Evolutionary conservation across 2,888 invertebrate genomes (phyloP).

Genomic region (Caenorhabditis afra): DNA sequence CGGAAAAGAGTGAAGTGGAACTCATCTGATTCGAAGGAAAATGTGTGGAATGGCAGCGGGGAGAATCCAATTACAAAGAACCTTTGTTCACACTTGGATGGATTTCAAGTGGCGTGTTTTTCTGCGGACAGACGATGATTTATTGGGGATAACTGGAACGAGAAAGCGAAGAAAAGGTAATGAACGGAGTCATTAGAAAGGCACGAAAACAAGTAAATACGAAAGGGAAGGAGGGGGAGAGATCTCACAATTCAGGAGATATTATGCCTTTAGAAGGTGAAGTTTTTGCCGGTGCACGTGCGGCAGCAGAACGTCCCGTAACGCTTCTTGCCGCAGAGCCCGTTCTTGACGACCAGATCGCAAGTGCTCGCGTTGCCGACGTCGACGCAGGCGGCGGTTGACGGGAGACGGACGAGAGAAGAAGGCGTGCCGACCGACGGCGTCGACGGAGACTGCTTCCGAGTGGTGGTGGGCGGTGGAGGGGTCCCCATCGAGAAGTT

Average conservation of each 20-base stretch:
- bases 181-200: neutral
- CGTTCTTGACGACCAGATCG: conserved; percentile 67
- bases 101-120: conserved; percentile 35
- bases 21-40: neutral
- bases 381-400: conserved; percentile 46
- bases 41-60: neutral
- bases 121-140: conserved; percentile 6
- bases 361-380: conserved; percentile 68
- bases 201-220: neutral
- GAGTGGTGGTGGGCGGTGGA: conserved; percentile 17
- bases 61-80: neutral
- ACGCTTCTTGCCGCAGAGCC: conserved; percentile 74
- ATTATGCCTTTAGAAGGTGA: conserved; percentile 49
- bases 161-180: neutral
- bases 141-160: conserved; percentile 28
- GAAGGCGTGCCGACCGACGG: neutral
- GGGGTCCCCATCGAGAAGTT: conserved; percentile 33
- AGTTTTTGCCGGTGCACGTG: conserved; percentile 65
- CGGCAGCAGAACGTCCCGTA: conserved; percentile 76
- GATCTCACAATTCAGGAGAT: conserved; percentile 39
- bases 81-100: conserved; percentile 48
- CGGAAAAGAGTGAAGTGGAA: neutral
- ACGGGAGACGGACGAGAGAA: neutral
- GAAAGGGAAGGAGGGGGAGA: conserved; percentile 14
- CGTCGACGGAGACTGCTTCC: neutral